A percentile compares a stretch with the other conserved stretches of the same genome.
phyloP scores from a whole-genome alignment of 2,888 invertebrate genomes.

The Zaprionus obscuricornis region DNA sequence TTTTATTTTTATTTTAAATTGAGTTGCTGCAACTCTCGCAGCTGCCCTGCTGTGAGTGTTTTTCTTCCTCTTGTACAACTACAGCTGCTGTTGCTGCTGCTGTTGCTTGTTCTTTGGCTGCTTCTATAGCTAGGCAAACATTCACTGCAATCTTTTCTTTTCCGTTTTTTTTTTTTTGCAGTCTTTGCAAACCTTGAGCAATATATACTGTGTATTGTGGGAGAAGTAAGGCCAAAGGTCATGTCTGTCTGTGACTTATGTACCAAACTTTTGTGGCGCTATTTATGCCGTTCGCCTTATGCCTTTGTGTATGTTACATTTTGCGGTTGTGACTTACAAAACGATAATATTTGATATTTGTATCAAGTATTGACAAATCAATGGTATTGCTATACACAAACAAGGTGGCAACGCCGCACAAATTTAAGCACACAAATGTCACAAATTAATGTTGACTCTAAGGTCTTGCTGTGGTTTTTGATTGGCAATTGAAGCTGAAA shows the following conservation, averaged over 20 bases:
- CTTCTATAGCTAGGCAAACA: constrained; percentile 30
- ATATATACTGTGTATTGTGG: not conserved
- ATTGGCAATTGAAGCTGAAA: too few species aligned
- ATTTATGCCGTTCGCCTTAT: too few species aligned
- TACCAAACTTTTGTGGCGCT: constrained; percentile 31
- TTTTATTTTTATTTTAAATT: constrained; percentile 27
- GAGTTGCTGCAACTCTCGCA: constrained; percentile 19
- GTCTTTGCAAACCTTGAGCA: constrained; percentile 43
- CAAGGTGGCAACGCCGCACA: constrained; percentile 22
- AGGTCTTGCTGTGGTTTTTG: too few species aligned
- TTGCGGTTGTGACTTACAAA: too few species aligned
- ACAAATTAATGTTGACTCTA: not conserved
- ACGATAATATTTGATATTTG: too few species aligned
- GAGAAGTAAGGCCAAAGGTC: not conserved
- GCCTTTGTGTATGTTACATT: constrained; percentile 39
- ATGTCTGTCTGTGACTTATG: constrained; percentile 48
- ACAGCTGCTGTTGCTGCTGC: constrained; percentile 37
- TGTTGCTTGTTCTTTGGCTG: constrained; percentile 12
- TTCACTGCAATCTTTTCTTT: too few species aligned
- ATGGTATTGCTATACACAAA: constrained; percentile 40
- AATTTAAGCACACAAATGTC: too few species aligned
- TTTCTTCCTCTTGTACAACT: constrained; percentile 9
- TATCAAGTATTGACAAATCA: constrained; percentile 17
- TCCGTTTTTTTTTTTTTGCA: too few species aligned
- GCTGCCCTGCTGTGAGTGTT: not conserved